Evolutionary conservation across 2,113 vertebrate genomes (phyloP).

Genomic region (Caloenas nicobarica): DNA sequence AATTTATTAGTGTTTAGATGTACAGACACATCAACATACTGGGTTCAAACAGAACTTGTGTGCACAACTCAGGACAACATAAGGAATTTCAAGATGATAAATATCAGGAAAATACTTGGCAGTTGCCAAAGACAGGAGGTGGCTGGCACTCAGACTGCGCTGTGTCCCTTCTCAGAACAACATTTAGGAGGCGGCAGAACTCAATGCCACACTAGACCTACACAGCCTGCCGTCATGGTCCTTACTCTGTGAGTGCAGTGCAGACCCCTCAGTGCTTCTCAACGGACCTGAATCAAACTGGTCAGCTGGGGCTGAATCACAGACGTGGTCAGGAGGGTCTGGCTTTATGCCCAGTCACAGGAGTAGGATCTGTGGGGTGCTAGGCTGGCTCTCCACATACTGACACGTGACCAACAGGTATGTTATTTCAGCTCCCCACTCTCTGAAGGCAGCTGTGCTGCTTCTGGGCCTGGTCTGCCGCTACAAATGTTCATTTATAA

Average conservation of each 20-base stretch:
- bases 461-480: not conserved
- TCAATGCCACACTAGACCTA: not conserved
- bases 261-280: not conserved
- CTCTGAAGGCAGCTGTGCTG: not conserved
- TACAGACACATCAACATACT: not conserved
- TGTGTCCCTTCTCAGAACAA: not conserved
- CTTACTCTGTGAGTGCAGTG: not conserved
- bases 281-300: fast-evolving
- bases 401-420: not conserved
- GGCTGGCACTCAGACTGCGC: not conserved
- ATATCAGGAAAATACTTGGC: not conserved
- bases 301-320: not conserved
- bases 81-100: not conserved
- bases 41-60: not conserved
- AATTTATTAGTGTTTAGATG: not conserved
- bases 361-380: not conserved
- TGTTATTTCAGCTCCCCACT: not conserved
- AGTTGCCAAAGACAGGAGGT: not conserved
- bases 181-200: not conserved
- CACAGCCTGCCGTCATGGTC: not conserved
- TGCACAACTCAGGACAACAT: not conserved
- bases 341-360: not conserved
- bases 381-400: not conserved
- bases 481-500: not conserved
- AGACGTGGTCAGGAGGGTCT: not conserved